Percentiles rank a stretch among this genome's conserved stretches.
These are phyloP conservation scores for Nephila pilipes DNA, from an alignment of 1,140 invertebrate genomes.

Conservation along the genomic window DNA sequence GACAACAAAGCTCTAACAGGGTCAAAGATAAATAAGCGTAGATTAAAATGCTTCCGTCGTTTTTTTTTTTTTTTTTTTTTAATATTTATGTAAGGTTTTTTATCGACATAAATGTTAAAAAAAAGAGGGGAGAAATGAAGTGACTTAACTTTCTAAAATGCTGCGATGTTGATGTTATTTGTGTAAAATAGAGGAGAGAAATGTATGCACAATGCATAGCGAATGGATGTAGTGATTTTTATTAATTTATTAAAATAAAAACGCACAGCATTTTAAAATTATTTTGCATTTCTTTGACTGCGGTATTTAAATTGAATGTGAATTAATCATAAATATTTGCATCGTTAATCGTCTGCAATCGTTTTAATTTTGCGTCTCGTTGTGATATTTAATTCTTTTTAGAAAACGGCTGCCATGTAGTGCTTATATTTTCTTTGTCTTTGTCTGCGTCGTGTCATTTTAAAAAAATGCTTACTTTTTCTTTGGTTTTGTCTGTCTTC, in stretches of 20 bases:
- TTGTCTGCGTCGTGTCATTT: too few species aligned
- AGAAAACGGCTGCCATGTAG: too few species aligned
- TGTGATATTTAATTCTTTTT: too few species aligned
- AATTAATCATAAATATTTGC: too few species aligned
- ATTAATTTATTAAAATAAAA: not conserved
- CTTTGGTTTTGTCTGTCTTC: too few species aligned
- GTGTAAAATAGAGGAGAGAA: not conserved
- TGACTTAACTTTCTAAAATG: not conserved
- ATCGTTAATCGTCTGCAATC: too few species aligned
- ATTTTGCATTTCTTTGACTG: not conserved
- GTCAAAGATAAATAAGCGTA: conserved; percentile 35
- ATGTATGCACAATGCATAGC: not conserved
- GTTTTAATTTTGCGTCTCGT: too few species aligned
- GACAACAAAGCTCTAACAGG: conserved; percentile 16
- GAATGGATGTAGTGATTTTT: not conserved
- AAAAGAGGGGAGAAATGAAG: not conserved
- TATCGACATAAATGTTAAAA: not conserved
- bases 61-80: not conserved
- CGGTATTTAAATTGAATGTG: not conserved
- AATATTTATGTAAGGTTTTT: not conserved
- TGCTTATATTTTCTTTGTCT: too few species aligned
- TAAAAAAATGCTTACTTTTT: too few species aligned
- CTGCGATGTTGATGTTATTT: not conserved
- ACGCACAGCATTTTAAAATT: not conserved
- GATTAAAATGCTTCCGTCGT: conserved; percentile 33